Percentiles rank a stretch among this genome's conserved stretches.
These are phyloP conservation scores for Cryptoleucopteryx plumbea DNA, from an alignment of 2,113 vertebrate species.

Conservation along the genomic window DNA sequence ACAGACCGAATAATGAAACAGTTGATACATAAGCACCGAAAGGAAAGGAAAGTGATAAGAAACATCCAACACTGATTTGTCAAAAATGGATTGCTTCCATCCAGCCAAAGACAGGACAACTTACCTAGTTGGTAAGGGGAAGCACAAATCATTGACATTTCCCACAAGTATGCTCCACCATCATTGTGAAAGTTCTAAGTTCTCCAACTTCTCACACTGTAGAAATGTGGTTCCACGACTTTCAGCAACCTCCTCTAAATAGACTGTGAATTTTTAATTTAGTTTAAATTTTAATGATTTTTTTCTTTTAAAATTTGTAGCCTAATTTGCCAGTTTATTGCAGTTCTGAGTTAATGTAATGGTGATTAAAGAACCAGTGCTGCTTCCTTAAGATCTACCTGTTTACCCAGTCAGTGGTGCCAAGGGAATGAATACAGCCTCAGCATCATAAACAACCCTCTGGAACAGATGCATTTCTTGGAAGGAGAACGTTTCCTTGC, in stretches of 20 bases:
- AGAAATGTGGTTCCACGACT: not conserved
- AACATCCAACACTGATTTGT: not conserved
- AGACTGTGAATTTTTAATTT: not conserved
- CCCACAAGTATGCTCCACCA: not conserved
- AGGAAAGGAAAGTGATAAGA: not conserved
- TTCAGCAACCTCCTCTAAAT: not conserved
- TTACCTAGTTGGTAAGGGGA: not conserved
- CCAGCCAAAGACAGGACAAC: not conserved
- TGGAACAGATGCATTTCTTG: conserved; percentile 3
- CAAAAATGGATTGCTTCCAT: not conserved
- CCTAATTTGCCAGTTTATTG: not conserved
- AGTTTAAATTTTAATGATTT: conserved; percentile 1
- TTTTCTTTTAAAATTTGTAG: not conserved
- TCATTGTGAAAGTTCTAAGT: not conserved
- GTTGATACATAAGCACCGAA: not conserved
- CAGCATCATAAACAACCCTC: not conserved
- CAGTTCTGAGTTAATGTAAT: not conserved
- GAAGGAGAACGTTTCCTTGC: not conserved
- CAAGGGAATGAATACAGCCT: not conserved
- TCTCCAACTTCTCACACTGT: not conserved
- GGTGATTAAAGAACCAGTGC: not conserved
- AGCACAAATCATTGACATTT: not conserved
- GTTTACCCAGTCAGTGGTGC: not conserved
- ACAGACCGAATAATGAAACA: not conserved
- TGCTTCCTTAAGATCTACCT: conserved; percentile 23